Evolutionary conservation across 2,888 invertebrate species (phyloP).

Genomic region (Mongoloraphidia duomilia): DNA sequence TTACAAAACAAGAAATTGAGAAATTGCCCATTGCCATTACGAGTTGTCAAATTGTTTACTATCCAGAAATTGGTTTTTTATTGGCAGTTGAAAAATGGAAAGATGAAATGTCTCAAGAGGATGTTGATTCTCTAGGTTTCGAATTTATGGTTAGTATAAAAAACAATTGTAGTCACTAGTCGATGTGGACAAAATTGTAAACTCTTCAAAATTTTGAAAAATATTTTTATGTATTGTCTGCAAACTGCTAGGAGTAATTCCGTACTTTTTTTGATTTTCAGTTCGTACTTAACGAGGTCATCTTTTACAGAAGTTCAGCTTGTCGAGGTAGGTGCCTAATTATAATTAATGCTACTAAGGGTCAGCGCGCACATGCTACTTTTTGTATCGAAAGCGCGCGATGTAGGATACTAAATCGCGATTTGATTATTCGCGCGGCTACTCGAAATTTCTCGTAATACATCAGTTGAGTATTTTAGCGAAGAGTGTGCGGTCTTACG

Average conservation of each 20-base stretch:
- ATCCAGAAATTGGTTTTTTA: conserved; percentile 67
- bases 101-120: not conserved
- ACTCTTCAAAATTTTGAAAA: not conserved
- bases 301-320: conserved; percentile 56
- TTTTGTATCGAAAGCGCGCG: too few relatives aligned
- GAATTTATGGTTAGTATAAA: not conserved
- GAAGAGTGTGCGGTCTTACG: too few relatives aligned
- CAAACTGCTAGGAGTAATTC: not conserved
- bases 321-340: conserved; percentile 36
- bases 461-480: too few relatives aligned
- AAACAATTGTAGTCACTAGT: not conserved
- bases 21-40: conserved; percentile 50
- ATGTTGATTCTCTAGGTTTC: conserved; percentile 2
- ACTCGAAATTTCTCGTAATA: too few relatives aligned
- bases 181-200: not conserved
- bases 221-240: not conserved
- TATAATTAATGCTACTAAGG: not conserved
- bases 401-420: too few relatives aligned
- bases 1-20: conserved; percentile 53
- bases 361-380: not conserved
- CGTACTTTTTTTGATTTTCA: conserved; percentile 22
- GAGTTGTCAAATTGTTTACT: conserved; percentile 51
- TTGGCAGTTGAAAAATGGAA: conserved; percentile 55
- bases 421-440: too few relatives aligned
- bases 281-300: conserved; percentile 49